Evolutionary conservation across 1,140 invertebrate genomes (phyloP), one percentile per base, ranked within the genome.

Genomic region (Tetramorium parvispinum): DNA sequence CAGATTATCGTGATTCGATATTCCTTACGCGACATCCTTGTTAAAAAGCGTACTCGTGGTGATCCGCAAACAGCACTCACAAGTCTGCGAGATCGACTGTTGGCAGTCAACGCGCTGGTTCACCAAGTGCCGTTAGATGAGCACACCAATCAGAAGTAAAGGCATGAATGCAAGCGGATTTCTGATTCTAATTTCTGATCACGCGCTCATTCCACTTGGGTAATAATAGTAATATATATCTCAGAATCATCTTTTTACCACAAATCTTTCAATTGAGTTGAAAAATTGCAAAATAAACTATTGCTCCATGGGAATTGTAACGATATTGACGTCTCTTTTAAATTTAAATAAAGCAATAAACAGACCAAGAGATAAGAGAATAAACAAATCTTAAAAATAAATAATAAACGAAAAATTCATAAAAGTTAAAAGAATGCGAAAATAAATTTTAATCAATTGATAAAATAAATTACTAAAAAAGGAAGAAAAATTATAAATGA

Each of bases 121-220:
- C 81, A 87, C 89, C 43, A 91, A 90, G 91, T 93, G 71, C 93
- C 93, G 93, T 93, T 93, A 93, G 61, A 65, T 73, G 46, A 49
- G 27, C 79, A 87, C 63, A 81, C 93, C 92, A 93, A 93, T 93
- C 85, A 87, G 73, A 82, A 49, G 18, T 18, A 77, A n/a, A 66
- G 57, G 18, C n/a, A 89, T 81, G 51, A 85, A 51, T 83, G 57
- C 61, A 91, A 87, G 63, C 90, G 81, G 88, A 70, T 86, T 61
- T 83, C 59, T 79, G 83, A 88, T 85, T 86, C 83, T 59, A 68
- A 78, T 91, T 91, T 91, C 87, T 85, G 63, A 79, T 85, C 89
- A 85, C 89, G 87, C 82, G 70, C 66, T 37, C 85, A 78, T 68
- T 37, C 24, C 21, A 68, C 51, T 87, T 70, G 65, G 61, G 10